These are phyloP conservation scores for Hymenochirus boettgeri DNA, from an alignment of 2,113 vertebrate species.

Conservation along the genomic window DNA sequence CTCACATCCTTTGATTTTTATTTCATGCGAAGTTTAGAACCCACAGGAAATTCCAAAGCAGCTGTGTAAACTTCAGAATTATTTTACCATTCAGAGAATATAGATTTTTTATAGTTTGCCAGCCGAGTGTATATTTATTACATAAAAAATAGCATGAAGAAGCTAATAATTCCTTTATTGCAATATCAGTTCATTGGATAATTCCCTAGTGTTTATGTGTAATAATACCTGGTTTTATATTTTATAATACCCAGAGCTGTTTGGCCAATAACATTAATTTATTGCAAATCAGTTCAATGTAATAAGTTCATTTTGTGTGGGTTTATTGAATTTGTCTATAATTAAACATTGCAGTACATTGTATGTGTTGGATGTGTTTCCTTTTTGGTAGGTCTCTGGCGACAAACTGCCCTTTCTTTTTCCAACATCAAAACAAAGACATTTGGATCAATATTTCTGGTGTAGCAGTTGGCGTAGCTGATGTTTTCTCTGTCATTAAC, in stretches of 20 bases:
- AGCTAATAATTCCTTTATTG: not conserved
- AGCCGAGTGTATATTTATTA: not conserved
- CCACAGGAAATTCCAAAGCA: not conserved
- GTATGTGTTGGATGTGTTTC: not conserved
- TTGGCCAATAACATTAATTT: slow-evolving; percentile 3
- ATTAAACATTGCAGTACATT: not conserved
- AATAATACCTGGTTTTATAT: not conserved
- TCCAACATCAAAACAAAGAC: slow-evolving; percentile 10
- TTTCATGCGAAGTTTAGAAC: not conserved
- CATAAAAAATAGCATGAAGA: not conserved
- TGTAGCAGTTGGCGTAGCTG: not conserved
- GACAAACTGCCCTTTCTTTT: not conserved
- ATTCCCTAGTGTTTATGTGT: not conserved
- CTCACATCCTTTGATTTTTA: not conserved
- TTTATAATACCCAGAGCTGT: not conserved
- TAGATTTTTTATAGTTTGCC: not conserved
- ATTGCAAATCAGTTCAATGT: not conserved
- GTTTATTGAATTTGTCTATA: not conserved
- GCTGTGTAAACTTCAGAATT: not conserved
- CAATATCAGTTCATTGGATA: not conserved
- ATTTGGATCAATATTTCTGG: slow-evolving; percentile 12
- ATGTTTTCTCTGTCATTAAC: not conserved
- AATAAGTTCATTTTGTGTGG: not conserved
- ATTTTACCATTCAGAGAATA: not conserved
- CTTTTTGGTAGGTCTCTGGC: not conserved